These are phyloP conservation scores for Oithona nana DNA, from an alignment of 2,888 invertebrate genomes.

Conservation along the genomic window DNA sequence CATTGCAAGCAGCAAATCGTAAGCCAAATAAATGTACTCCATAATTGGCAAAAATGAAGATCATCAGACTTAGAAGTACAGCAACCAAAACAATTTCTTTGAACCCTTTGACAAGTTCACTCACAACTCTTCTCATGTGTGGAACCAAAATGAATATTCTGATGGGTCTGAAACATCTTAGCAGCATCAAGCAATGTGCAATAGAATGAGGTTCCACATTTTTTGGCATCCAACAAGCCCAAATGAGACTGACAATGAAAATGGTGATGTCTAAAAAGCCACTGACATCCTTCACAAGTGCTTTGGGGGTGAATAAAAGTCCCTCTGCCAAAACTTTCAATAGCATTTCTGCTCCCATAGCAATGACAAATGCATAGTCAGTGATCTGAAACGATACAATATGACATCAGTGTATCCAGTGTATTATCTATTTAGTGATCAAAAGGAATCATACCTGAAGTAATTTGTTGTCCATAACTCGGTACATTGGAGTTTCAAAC, in stretches of 20 bases:
- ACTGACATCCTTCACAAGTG: slow-evolving; percentile 91
- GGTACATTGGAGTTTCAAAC: slow-evolving; percentile 80
- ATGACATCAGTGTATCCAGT: no score
- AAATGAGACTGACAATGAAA: slow-evolving; percentile 53
- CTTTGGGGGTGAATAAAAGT: slow-evolving; percentile 95
- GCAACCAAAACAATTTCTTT: slow-evolving; percentile 92
- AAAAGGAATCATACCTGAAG: no score
- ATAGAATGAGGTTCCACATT: slow-evolving; percentile 78
- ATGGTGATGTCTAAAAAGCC: slow-evolving; percentile 93
- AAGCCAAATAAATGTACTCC: slow-evolving; percentile 97
- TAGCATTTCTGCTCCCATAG: slow-evolving; percentile 89
- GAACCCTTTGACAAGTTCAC: slow-evolving; percentile 91
- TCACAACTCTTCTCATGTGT: slow-evolving; percentile 97
- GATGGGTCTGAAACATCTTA: slow-evolving; percentile 84
- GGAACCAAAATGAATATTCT: slow-evolving; percentile 94
- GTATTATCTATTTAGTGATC: no score
- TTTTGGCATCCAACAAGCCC: slow-evolving; percentile 78
- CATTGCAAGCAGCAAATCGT: slow-evolving; percentile 84
- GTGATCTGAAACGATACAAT: no score
- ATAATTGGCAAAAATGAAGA: slow-evolving; percentile 98
- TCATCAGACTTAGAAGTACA: slow-evolving; percentile 78
- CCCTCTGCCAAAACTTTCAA: slow-evolving; percentile 94
- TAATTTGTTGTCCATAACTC: slow-evolving; percentile 10
- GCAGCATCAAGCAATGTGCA: slow-evolving; percentile 85
- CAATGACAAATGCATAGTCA: slow-evolving; percentile 91